Evolutionary conservation across 2,113 vertebrate species (phyloP).

Genomic region (Sapayoa aenigma): DNA sequence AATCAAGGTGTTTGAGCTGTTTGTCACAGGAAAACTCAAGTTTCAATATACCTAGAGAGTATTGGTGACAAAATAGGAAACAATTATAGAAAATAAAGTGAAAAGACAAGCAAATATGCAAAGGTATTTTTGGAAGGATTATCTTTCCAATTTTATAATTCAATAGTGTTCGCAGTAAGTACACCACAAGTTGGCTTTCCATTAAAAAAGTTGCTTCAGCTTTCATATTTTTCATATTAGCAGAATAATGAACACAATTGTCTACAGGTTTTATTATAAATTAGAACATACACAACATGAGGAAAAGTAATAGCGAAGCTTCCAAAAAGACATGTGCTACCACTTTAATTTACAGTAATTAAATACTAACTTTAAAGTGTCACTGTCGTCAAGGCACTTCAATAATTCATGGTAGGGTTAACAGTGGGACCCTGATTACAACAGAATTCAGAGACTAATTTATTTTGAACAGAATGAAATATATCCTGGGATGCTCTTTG

Average conservation of each 20-base stretch:
- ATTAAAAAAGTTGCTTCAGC: not conserved
- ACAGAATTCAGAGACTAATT: not conserved
- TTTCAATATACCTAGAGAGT: not conserved
- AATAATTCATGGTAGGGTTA: not conserved
- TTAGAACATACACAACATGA: not conserved
- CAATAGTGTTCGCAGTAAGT: not conserved
- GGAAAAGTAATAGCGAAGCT: not conserved
- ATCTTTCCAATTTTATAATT: not conserved
- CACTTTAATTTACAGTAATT: not conserved
- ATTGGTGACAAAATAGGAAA: not conserved
- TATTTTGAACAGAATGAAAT: not conserved
- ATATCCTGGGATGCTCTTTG: accelerated
- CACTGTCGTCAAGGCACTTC: not conserved
- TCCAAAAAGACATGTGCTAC: not conserved
- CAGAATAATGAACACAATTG: not conserved
- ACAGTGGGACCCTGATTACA: not conserved
- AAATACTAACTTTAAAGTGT: not conserved
- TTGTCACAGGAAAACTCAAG: not conserved
- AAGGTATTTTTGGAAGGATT: not conserved
- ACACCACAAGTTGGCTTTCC: not conserved
- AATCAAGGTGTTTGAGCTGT: not conserved
- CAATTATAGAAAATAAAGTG: not conserved
- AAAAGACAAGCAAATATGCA: not conserved
- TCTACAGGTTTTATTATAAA: not conserved
- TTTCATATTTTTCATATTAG: not conserved